Evolutionary conservation across 2,113 vertebrate genomes (phyloP).

Genomic region (Suricata suricatta): DNA sequence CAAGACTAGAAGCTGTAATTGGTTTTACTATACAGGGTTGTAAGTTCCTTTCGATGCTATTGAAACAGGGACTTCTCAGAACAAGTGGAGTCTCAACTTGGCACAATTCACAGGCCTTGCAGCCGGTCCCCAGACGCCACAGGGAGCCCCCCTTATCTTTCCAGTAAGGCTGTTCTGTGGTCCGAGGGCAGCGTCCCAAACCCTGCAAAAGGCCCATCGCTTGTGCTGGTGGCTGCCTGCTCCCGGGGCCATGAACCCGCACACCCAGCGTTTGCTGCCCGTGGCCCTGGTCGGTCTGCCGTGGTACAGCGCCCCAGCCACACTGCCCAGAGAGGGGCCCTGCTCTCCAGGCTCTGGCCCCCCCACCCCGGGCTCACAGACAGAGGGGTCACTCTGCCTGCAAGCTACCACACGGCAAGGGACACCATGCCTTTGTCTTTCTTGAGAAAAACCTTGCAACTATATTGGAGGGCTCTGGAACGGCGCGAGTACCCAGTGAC

Average conservation of each 20-base stretch:
- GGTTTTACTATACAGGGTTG: neutral
- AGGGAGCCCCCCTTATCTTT: neutral
- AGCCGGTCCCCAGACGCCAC: accelerated
- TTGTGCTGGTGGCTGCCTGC: accelerated
- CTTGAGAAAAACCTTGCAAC: neutral
- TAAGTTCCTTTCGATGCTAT: neutral
- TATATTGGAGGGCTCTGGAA: neutral
- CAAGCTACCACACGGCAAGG: neutral
- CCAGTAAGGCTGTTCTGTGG: neutral
- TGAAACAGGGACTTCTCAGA: neutral
- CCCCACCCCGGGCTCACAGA: neutral
- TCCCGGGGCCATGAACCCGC: no score
- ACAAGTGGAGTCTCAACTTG: accelerated
- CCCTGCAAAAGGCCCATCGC: accelerated
- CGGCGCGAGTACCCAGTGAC: accelerated
- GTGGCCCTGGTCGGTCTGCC: no score
- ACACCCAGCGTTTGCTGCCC: accelerated
- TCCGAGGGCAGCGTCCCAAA: neutral
- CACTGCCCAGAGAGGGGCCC: neutral
- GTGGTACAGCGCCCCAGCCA: neutral
- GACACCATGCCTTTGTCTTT: neutral
- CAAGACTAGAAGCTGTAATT: neutral
- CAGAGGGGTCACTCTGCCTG: neutral
- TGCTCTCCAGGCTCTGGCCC: neutral
- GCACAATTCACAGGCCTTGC: neutral